Evolutionary conservation across 2,888 invertebrate genomes (phyloP), one percentile per base, ranked within the genome.

Genomic region (Cordilura impudica): DNA sequence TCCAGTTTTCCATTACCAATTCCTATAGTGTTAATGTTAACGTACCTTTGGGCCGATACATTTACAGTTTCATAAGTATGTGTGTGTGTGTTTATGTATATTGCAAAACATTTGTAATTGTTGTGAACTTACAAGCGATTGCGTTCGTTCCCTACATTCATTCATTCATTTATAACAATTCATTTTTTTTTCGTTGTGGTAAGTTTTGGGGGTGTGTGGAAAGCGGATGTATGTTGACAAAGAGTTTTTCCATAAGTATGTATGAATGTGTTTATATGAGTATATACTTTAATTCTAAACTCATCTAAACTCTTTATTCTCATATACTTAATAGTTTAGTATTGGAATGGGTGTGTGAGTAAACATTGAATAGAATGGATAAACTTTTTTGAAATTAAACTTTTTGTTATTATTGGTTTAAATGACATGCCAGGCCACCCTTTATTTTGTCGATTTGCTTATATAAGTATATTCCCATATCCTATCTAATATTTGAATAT

Each of bases 211-310:
- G 3, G 10, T 49, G 49, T 19, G 4, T 6, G 60, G 67, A 63
- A 67, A 67, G 35, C 66, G 72, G 66, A 67, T 67, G 67, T 56
- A 47, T 72, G 47, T 49, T 54, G 66, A 67, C 56, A 67, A 61
- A 67, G 53, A 53, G 49, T 49, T 56, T 60, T 47, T 43, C 54
- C 66, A 49, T 14, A 61, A 54, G 54, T 43, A 35, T 21, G n/a
- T 14, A 43, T 6, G 51, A 47, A 7, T 0, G 4, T 4, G 2
- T 10, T 10, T 12, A 1, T 14, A 19, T 39, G 21, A 21, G 26
- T 43, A 14, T 29, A 14, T 47, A 45, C 60, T 76, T 65, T 65
- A 54, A 60, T 76, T 70, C 66, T 14, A 43, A 71, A 58, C 39
- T 73, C 29, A 39, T 31, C 47, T 43, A 26, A n/a, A 70, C 49